Evolutionary conservation across 1,140 invertebrate genomes (phyloP), one percentile per base, ranked within the genome.

Genomic region (Temnothorax longispinosus): DNA sequence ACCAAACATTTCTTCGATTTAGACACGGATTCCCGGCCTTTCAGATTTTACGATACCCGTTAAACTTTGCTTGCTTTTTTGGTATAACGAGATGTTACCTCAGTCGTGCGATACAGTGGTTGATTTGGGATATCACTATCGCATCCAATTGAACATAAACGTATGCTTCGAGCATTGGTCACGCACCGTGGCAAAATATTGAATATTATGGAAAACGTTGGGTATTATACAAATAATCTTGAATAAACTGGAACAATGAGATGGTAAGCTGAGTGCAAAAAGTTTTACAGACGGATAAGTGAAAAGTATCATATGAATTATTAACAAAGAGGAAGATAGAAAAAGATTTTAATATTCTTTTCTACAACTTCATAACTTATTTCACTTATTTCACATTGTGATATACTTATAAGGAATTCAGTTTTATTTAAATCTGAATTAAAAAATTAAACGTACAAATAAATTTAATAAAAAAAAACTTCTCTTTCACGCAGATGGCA

Each of bases 1-100:
- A 64, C 69, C 74, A 60, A 62, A 80, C 81, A 76, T 85, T 71
- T 64, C 81, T 77, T 54, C 75, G 58, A 78, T 85, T 90, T 80
- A 82, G 21, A 87, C 35, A 27, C 58, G 44, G 58, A 56, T 76
- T 10, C 10, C 35, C 18, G 18, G 5, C 38, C 54, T 77, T 32
- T 13, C 54, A 50, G 67, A 60, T 74, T 84, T 62, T 74, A 60
- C 69, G 41, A 74, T 56, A 74, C 15, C 41, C 38, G 21, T 74
- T 74, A 74, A 60, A 74, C 41, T 72, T 74, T 72, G 18, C 41
- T 47, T 18, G 27, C 10, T 84, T 84, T 38, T 54, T 74, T 6
- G 18, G 8, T 44, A 44, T 5, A 69, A 32, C 13, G 41, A 72
- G 44, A 82, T 47, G 32, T 74, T 21, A 15, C 8, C 3, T 21